Evolutionary conservation across 2,888 invertebrate genomes (phyloP), one percentile per base, ranked within the genome.

Genomic region (Oasisia sp.): DNA sequence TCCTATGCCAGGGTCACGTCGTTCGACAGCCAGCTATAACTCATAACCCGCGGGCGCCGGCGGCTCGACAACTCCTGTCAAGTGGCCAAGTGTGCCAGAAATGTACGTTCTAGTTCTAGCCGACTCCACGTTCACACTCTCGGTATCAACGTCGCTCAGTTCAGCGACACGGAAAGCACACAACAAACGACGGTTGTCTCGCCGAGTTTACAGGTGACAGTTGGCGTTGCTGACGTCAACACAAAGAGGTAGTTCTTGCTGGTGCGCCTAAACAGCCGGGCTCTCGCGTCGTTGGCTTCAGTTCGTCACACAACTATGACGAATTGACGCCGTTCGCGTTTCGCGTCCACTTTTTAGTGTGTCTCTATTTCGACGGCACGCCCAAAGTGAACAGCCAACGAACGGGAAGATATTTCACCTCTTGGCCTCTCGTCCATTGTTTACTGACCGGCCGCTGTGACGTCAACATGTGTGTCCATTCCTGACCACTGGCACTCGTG

Each of bases 401-500:
- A 74, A 74, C 74, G 74, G 74, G 74, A 74, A 74, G 27, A 14
- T 74, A 74, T 74, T 74, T 74, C 74, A 74, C 74, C 74, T 74
- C 74, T 74, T 74, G 74, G 74, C 74, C 74, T 74, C 74, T 74
- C n/a, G 74, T 19, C 74, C 74, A 74, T 19, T 74, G 74, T 74
- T 74, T 74, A 27, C 74, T 27, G 74, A 74, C 74, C 74, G 74
- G 74, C 74, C 74, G 74, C 27, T 74, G 74, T 74, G 74, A 74
- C 74, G 74, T 50, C 50, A 50, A 50, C 50, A 50, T 27, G 74
- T 74, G 74, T 74, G 74, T 74, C 74, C 74, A 74, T 74, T 74
- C 74, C 74, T 27, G 74, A 19, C 74, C 74, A 74, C 74, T 74
- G 14, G n/a, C 74, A 74, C 74, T 74, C 27, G n/a, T 74, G 74